A percentile compares a stretch with the other conserved stretches of the same genome.
phyloP scores from a whole-genome alignment of 2,888 invertebrate genomes.

The Leptopterna dolabrata region DNA sequence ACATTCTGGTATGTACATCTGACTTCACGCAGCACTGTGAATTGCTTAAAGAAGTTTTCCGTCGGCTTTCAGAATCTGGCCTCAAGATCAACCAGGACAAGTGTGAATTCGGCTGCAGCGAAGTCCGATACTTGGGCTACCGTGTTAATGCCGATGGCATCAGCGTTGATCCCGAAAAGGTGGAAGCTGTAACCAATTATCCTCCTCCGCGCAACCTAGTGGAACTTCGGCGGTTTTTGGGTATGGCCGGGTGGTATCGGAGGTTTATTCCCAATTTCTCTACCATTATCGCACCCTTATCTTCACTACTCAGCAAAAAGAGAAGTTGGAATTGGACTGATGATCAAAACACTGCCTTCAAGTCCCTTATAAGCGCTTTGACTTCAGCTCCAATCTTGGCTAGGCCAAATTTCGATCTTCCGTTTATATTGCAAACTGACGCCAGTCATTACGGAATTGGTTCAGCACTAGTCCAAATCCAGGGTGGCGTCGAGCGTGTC shows the following conservation, averaged over 20 bases:
- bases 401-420: not conserved
- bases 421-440: no score
- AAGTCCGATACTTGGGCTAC: conserved; percentile 47
- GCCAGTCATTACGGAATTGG: no score
- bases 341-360: conserved; percentile 47
- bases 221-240: conserved; percentile 45
- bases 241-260: conserved; percentile 40
- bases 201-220: not conserved
- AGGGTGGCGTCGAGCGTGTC: no score
- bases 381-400: not conserved
- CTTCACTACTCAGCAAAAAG: conserved; percentile 57
- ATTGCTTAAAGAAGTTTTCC: conserved; percentile 9
- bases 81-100: conserved; percentile 33
- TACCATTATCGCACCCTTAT: conserved; percentile 60
- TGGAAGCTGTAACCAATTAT: no score
- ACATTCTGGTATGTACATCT: no score
- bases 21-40: not conserved
- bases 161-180: no score
- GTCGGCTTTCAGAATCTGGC: not conserved
- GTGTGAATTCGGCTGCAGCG: conserved; percentile 34
- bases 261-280: no score
- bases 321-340: conserved; percentile 40
- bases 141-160: no score
- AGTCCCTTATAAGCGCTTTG: conserved; percentile 47
- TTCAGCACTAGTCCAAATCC: no score